Evolutionary conservation across 2,113 vertebrate species (phyloP).

Genomic region (Peucedramus taeniatus): DNA sequence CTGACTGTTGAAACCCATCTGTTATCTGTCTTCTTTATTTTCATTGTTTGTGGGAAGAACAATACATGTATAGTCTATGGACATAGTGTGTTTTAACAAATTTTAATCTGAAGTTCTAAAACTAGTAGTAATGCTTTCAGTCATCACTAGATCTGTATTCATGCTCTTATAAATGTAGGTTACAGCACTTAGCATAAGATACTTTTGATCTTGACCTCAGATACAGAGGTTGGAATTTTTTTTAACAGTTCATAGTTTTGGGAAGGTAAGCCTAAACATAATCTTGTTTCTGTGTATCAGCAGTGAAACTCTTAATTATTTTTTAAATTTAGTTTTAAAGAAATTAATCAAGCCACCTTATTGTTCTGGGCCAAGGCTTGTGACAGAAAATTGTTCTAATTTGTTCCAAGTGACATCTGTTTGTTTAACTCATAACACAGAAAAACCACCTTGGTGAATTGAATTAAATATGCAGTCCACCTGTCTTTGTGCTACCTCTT

Average conservation of each 20-base stretch:
- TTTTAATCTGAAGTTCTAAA: background rate
- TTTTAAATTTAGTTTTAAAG: background rate
- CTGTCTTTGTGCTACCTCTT: background rate
- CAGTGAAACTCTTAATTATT: background rate
- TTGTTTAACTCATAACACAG: background rate
- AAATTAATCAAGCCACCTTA: background rate
- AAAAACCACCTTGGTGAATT: background rate
- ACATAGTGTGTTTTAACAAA: background rate
- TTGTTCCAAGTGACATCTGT: background rate
- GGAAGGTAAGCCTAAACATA: background rate
- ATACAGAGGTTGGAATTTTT: background rate
- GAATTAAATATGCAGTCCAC: background rate
- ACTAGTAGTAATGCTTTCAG: background rate
- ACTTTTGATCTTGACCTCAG: background rate
- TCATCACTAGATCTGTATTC: rapidly evolving
- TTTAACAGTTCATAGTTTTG: background rate
- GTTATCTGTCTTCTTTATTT: background rate
- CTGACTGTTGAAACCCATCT: background rate
- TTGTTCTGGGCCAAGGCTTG: background rate
- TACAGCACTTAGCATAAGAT: background rate
- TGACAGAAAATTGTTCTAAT: background rate
- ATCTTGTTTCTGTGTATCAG: background rate
- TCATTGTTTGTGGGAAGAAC: background rate
- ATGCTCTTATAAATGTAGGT: background rate
- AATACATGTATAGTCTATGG: background rate